A percentile compares a stretch with the other conserved stretches of the same genome.
phyloP scores from a whole-genome alignment of 2,797 vertebrate genomes.

The Macropodus opercularis region DNA sequence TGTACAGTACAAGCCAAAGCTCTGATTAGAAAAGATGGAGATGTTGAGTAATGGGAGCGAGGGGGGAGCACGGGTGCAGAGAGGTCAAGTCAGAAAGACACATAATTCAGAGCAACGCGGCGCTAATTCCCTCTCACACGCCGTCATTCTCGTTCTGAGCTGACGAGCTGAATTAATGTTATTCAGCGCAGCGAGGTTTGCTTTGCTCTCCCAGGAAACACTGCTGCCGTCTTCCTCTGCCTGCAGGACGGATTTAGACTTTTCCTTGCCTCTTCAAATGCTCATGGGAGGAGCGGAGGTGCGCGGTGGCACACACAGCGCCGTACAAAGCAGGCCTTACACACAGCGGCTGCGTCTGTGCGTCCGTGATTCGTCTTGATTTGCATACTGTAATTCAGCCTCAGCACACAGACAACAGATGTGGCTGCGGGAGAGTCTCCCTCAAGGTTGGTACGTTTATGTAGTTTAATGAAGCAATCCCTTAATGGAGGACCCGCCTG shows the following conservation, averaged over 20 bases:
- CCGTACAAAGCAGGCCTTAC: conserved; percentile 20
- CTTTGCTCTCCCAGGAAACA: conserved; percentile 6
- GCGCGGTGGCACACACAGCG: conserved; percentile 14
- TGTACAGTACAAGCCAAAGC: conserved; percentile 51
- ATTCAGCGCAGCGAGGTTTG: conserved; percentile 5
- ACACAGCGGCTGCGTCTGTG: conserved; percentile 31
- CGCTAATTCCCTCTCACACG: conserved; percentile 21
- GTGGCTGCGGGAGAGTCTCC: conserved; percentile 39
- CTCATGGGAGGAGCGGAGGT: conserved; percentile 21
- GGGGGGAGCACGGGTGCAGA: not conserved
- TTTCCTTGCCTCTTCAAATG: conserved; percentile 29
- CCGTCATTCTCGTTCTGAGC: conserved; percentile 17
- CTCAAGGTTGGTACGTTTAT: conserved; percentile 33
- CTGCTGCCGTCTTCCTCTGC: conserved; percentile 11
- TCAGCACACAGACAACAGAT: conserved; percentile 12
- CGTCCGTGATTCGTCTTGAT: conserved; percentile 23
- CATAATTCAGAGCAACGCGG: conserved; percentile 9
- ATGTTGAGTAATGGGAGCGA: conserved; percentile 25
- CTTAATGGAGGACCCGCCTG: conserved; percentile 29
- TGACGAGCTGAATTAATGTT: conserved; percentile 9
- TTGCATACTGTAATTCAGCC: conserved; percentile 30
- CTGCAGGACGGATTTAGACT: conserved; percentile 18
- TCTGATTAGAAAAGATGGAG: conserved; percentile 62
- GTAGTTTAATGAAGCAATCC: conserved; percentile 41
- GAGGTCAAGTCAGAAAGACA: conserved; percentile 16